These are phyloP conservation scores for Montifringilla adamsi DNA, from an alignment of 2,113 vertebrate species.

Conservation along the genomic window DNA sequence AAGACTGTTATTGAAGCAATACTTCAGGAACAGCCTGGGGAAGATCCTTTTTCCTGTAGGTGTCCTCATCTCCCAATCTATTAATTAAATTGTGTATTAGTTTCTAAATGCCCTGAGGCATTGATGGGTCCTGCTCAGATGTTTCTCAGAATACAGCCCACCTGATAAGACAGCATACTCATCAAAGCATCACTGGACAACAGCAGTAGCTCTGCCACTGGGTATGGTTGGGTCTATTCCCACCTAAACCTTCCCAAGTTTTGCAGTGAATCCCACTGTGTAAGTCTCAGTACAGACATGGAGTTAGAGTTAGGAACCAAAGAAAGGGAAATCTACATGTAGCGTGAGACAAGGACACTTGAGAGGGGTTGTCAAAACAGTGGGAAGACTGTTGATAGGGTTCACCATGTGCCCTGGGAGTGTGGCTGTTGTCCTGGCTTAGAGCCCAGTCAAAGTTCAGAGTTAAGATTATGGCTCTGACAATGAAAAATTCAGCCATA, in stretches of 20 bases:
- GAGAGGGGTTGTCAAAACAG: neutral
- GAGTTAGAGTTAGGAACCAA: neutral
- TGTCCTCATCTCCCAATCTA: neutral
- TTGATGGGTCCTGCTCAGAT: neutral
- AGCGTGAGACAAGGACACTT: neutral
- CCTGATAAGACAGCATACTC: neutral
- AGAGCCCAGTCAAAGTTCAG: neutral
- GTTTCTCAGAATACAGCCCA: neutral
- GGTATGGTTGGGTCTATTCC: neutral
- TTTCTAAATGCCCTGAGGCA: neutral
- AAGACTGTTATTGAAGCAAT: neutral
- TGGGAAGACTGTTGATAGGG: neutral
- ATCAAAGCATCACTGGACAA: neutral
- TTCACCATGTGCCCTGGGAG: neutral
- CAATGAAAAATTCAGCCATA: neutral
- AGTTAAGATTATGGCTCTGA: neutral
- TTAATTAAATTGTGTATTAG: neutral
- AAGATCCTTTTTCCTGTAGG: neutral
- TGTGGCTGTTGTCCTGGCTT: neutral
- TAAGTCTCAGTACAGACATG: neutral
- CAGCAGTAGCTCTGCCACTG: neutral
- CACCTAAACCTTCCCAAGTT: neutral
- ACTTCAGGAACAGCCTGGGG: neutral
- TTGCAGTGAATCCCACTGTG: neutral
- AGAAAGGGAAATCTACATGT: neutral